Percentiles rank a stretch among this genome's conserved stretches.
Evolutionary conservation across 2,113 vertebrate species (phyloP).

Genomic region (Sitta europaea): DNA sequence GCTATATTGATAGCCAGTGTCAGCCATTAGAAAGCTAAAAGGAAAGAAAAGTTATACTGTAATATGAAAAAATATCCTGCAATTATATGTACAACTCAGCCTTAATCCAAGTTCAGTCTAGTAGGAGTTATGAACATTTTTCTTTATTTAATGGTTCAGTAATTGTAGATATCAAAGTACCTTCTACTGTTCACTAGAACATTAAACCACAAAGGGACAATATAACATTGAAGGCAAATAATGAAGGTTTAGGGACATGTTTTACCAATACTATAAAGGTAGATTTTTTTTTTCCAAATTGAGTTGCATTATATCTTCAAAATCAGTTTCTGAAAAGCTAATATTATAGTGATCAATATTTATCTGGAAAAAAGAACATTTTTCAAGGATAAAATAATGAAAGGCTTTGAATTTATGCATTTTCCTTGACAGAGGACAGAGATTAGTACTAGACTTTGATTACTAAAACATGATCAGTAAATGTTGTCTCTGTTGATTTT

Average conservation of each 20-base stretch:
- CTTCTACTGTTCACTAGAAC: neutral
- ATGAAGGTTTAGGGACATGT: neutral
- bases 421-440: neutral
- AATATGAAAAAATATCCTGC: neutral
- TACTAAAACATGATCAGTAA: neutral
- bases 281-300: neutral
- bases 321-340: neutral
- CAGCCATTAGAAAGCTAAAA: neutral
- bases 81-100: neutral
- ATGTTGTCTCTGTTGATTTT: neutral
- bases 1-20: neutral
- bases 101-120: neutral
- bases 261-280: neutral
- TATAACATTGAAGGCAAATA: neutral
- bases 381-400: neutral
- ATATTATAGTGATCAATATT: neutral
- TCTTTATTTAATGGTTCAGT: neutral
- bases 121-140: neutral
- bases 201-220: neutral
- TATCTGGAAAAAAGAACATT: neutral
- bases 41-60: neutral
- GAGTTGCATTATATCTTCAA: neutral
- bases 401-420: neutral
- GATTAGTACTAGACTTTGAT: neutral
- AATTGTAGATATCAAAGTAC: neutral